Evolutionary conservation across 2,113 vertebrate genomes (phyloP), one percentile per base, ranked within the genome.

Genomic region (Dipodomys merriami): DNA sequence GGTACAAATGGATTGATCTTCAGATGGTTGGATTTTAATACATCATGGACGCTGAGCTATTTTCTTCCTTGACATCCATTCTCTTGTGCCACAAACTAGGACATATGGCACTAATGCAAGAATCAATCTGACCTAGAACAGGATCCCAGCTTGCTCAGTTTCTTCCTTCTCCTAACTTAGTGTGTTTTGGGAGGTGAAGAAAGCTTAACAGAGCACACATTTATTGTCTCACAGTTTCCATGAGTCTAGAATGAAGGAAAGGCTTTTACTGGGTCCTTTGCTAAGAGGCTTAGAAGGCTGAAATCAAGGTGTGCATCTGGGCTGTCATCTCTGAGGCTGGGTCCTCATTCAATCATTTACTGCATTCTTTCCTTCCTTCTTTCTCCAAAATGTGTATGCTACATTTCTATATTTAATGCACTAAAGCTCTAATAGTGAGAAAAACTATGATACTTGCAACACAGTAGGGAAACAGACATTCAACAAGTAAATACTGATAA

Each of bases 401-500:
- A n/a, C 15, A 22, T 67, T 86, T 90, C 68, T 85, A 49, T 67
- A 65, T 29, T 82, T 1, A 16, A 57, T 16, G 12, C 46, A 80
- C 1, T 82, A 25, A 7, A 39, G 10, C 62, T 94, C 7, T 74
- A 80, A 64, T 18, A 79, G 29, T 64, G 22, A 78, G 13, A 30
- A 86, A 67, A 93, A 27, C 25, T 30, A 30, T n/a, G 65, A 62
- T 20, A 6, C 29, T 82, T 92, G 67, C 4, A 68, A 23, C 80
- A n/a, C 64, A 67, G 6, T 39, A 15, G 53, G 20, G 18, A 73
- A 83, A 35, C 71, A 49, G 27, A 84, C 44, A 73, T 78, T 91
- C 57, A 91, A 81, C 6, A 81, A 95, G 65, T 68, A 64, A 90
- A 93, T 65, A 33, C 4, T 53, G 35, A 53, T 27, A 85, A 88